A percentile compares a stretch with the other conserved stretches of the same genome.
Evolutionary conservation across 1,140 invertebrate species (phyloP).

Genomic region (Diachasma alloeum): DNA sequence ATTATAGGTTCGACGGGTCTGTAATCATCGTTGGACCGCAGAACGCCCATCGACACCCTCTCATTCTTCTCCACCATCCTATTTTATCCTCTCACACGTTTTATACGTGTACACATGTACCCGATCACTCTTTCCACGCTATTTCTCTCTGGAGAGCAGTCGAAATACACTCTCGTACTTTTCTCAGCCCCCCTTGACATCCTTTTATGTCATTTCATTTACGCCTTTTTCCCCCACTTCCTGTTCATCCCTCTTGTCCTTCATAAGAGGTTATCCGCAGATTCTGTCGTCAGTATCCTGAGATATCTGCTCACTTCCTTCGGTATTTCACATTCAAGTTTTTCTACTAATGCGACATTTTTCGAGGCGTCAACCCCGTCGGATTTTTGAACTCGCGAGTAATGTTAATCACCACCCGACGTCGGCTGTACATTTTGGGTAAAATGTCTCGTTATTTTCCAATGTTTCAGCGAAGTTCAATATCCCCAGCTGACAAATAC

Average conservation of each 20-base stretch:
- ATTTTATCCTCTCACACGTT: conserved; percentile 47
- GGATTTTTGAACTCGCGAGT: too few species aligned
- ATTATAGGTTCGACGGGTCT: conserved; percentile 62
- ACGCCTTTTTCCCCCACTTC: conserved; percentile 1
- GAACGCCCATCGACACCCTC: conserved; percentile 62
- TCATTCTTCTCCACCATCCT: conserved; percentile 50
- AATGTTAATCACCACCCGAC: not conserved
- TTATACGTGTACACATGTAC: not conserved
- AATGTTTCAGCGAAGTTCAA: conserved; percentile 73
- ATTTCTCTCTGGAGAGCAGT: conserved; percentile 30
- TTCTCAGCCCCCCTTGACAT: conserved; percentile 38
- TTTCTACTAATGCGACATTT: too few species aligned
- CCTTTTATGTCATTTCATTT: conserved; percentile 36
- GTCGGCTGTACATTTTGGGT: not conserved
- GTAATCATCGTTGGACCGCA: conserved; percentile 64
- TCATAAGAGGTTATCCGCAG: conserved; percentile 14
- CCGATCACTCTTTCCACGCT: conserved; percentile 39
- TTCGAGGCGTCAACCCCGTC: too few species aligned
- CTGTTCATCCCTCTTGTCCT: not conserved
- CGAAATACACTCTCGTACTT: conserved; percentile 26
- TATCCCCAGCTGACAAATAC: conserved; percentile 63
- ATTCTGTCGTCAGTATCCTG: not conserved
- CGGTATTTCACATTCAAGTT: too few species aligned
- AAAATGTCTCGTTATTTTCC: not conserved
- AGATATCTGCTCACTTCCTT: not conserved